A percentile compares a stretch with the other conserved stretches of the same genome.
Evolutionary conservation across 2,113 vertebrate genomes (phyloP).

Genomic region (Peromyscus leucopus): DNA sequence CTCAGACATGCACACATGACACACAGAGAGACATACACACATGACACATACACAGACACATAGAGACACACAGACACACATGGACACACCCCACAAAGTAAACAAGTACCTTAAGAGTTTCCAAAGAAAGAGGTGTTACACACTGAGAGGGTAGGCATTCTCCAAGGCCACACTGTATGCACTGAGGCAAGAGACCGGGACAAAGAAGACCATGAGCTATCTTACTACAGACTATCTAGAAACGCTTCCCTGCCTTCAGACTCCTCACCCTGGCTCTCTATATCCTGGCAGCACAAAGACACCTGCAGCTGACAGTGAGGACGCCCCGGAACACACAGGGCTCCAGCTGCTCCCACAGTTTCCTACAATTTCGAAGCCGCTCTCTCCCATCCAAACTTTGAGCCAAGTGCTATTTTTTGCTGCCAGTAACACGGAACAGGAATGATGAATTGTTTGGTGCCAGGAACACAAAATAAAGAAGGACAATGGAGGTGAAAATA

Average conservation of each 20-base stretch:
- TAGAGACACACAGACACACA: neutral
- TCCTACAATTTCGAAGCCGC: neutral
- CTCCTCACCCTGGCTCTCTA: neutral
- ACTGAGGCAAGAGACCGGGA: neutral
- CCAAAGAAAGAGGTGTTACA: neutral
- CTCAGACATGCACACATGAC: no score
- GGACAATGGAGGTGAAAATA: constrained; percentile 42
- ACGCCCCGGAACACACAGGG: neutral
- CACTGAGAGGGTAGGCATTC: neutral
- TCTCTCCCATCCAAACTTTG: neutral
- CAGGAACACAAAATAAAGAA: constrained; percentile 19
- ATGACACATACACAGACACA: neutral
- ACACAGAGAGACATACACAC: neutral
- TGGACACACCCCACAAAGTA: neutral
- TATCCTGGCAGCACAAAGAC: neutral
- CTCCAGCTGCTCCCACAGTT: neutral
- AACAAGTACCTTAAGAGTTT: neutral
- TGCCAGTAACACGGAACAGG: neutral
- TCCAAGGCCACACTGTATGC: neutral
- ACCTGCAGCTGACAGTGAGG: neutral
- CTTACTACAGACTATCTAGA: neutral
- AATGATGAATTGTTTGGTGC: constrained; percentile 68
- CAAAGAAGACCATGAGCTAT: neutral
- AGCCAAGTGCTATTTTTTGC: constrained; percentile 54
- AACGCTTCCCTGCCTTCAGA: fast-evolving